Evolutionary conservation across 2,113 vertebrate species (phyloP).

Genomic region (Macquaria australasica): DNA sequence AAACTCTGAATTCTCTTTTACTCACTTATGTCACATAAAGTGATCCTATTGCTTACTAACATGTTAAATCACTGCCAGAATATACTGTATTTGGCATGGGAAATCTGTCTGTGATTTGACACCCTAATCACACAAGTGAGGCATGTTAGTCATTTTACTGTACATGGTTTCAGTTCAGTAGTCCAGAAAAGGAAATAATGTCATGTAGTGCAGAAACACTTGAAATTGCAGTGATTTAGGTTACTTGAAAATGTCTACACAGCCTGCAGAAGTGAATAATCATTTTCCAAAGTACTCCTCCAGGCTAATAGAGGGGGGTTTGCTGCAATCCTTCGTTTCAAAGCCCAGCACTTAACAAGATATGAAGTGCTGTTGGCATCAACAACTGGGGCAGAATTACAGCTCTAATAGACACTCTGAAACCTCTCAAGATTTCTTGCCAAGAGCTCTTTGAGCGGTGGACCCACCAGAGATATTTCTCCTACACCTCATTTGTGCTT

Average conservation of each 20-base stretch:
- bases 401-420: constrained; percentile 41
- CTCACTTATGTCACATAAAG: not conserved
- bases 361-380: constrained; percentile 43
- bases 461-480: constrained; percentile 35
- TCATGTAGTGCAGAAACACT: not conserved
- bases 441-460: constrained; percentile 27
- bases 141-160: not conserved
- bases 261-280: constrained; percentile 19
- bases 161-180: constrained; percentile 21
- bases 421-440: constrained; percentile 32
- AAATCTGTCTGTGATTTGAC: constrained; percentile 10
- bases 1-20: not conserved
- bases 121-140: constrained; percentile 11
- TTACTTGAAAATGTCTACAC: constrained; percentile 35
- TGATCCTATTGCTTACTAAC: not conserved
- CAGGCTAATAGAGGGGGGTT: constrained; percentile 30
- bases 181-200: constrained; percentile 22
- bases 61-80: constrained; percentile 8
- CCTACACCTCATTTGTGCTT: constrained; percentile 38
- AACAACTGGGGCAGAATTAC: constrained; percentile 30
- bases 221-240: constrained; percentile 17
- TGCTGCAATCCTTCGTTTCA: constrained; percentile 31
- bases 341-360: constrained; percentile 44
- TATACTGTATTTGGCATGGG: not conserved
- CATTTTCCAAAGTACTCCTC: constrained; percentile 45